Evolutionary conservation across 2,797 vertebrate genomes (phyloP).

Genomic region (Anolis apletophallus): DNA sequence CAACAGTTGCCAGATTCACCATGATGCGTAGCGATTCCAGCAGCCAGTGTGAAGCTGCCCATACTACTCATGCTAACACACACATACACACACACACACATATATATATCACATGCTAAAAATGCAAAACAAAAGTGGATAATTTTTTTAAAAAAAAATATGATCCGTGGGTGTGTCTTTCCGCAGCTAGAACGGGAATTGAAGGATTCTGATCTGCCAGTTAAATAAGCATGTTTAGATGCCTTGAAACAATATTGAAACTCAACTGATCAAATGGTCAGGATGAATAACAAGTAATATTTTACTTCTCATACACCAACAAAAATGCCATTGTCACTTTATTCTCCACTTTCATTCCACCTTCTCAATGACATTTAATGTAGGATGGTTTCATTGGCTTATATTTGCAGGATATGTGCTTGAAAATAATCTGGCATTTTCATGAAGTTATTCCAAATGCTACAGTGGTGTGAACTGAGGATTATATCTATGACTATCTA

Average conservation of each 20-base stretch:
- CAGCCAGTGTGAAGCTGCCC: too few relatives aligned
- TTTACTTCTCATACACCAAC: slow-evolving; percentile 3
- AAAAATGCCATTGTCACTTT: slow-evolving; percentile 28
- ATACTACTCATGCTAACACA: neutral
- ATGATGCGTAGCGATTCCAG: too few relatives aligned
- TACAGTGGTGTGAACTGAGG: slow-evolving; percentile 52
- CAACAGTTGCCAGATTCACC: too few relatives aligned
- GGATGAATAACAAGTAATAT: neutral
- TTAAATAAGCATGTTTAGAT: neutral
- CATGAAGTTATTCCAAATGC: slow-evolving; percentile 53
- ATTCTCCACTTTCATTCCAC: slow-evolving; percentile 33
- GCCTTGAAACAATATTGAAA: neutral
- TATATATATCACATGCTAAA: neutral
- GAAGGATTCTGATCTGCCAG: neutral
- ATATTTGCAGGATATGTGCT: slow-evolving; percentile 42
- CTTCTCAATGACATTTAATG: slow-evolving; percentile 37
- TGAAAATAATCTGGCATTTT: slow-evolving; percentile 64
- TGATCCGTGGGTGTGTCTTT: neutral
- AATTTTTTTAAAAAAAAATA: neutral
- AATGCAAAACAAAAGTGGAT: neutral
- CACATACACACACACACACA: too few relatives aligned
- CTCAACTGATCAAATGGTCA: neutral
- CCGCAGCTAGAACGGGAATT: neutral
- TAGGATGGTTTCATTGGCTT: slow-evolving; percentile 48
- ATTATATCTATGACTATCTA: slow-evolving; percentile 75